These are phyloP conservation scores for Caenorhabditis sp. DNA, from an alignment of 2,888 invertebrate genomes.

Conservation along the genomic window DNA sequence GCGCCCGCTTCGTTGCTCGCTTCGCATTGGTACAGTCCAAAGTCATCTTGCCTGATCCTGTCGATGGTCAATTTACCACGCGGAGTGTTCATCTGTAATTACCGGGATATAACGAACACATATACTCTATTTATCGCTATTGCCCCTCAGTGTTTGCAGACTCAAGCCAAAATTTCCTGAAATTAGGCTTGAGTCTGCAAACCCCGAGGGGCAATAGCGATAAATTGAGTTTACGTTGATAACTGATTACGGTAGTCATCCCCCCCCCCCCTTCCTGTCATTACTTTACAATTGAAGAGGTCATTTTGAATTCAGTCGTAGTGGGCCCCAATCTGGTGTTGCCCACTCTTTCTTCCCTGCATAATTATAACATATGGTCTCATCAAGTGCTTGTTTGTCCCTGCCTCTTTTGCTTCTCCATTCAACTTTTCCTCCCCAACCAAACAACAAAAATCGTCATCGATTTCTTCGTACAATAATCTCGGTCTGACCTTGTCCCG, in stretches of 20 bases:
- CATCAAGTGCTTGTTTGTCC: conserved; percentile 55
- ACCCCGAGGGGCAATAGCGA: too few species aligned
- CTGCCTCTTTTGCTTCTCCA: background rate
- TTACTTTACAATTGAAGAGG: conserved; percentile 23
- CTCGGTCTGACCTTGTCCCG: conserved; percentile 39
- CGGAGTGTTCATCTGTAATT: conserved; percentile 55
- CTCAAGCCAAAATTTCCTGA: too few species aligned
- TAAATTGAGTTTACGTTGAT: too few species aligned
- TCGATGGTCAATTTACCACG: conserved; percentile 54
- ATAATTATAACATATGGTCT: conserved; percentile 56
- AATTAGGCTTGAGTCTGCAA: too few species aligned
- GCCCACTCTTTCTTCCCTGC: conserved; percentile 28
- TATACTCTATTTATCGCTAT: too few species aligned
- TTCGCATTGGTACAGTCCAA: conserved; percentile 94
- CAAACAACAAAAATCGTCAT: conserved; percentile 30
- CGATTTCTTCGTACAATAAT: too few species aligned
- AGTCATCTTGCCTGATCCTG: conserved; percentile 50
- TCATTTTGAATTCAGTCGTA: conserved; percentile 37
- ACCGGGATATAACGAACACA: too few species aligned
- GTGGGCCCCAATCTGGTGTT: conserved; percentile 39
- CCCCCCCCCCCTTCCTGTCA: background rate
- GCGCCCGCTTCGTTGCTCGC: conserved; percentile 92
- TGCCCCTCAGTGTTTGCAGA: too few species aligned
- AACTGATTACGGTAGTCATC: conserved; percentile 4
- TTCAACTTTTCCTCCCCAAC: background rate